These are phyloP conservation scores for Tinea semifulvella DNA, from an alignment of 2,888 invertebrate species.

Conservation along the genomic window DNA sequence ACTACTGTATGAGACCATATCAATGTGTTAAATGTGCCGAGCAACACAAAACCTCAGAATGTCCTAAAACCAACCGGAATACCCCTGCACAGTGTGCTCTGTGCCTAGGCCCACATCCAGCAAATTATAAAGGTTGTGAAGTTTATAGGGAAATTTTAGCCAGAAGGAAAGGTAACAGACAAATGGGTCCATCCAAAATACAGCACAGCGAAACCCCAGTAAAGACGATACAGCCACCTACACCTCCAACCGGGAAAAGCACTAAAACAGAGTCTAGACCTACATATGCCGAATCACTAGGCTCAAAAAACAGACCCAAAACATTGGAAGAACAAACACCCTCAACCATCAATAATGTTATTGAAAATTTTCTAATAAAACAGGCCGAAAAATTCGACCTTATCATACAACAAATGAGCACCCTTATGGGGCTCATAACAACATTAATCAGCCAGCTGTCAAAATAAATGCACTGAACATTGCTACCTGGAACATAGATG, in stretches of 20 bases:
- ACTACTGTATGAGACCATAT: conserved; percentile 19
- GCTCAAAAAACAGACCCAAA: neutral
- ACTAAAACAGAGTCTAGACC: neutral
- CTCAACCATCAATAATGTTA: neutral
- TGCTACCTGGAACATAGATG: conserved; percentile 23
- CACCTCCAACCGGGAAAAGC: neutral
- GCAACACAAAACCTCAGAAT: conserved; percentile 16
- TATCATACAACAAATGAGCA: conserved; percentile 19
- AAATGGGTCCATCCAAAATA: neutral
- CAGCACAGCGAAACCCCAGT: neutral
- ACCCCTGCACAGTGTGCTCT: conserved; percentile 19
- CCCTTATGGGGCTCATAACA: conserved; percentile 19
- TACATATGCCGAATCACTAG: neutral
- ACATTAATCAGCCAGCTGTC: conserved; percentile 16
- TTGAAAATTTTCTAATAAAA: conserved; percentile 17
- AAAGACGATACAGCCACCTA: neutral
- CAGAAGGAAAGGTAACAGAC: conserved; percentile 5
- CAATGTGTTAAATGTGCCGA: conserved; percentile 20
- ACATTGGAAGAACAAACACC: neutral
- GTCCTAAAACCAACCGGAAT: conserved; percentile 12
- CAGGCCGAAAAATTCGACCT: conserved; percentile 21
- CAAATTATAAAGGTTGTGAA: conserved; percentile 19
- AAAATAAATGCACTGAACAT: conserved; percentile 19
- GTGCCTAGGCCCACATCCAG: conserved; percentile 18
- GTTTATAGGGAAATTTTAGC: conserved; percentile 19